Evolutionary conservation across 2,113 vertebrate species (phyloP), one percentile per base, ranked within the genome.

Genomic region (Gymnocephalus cernua): DNA sequence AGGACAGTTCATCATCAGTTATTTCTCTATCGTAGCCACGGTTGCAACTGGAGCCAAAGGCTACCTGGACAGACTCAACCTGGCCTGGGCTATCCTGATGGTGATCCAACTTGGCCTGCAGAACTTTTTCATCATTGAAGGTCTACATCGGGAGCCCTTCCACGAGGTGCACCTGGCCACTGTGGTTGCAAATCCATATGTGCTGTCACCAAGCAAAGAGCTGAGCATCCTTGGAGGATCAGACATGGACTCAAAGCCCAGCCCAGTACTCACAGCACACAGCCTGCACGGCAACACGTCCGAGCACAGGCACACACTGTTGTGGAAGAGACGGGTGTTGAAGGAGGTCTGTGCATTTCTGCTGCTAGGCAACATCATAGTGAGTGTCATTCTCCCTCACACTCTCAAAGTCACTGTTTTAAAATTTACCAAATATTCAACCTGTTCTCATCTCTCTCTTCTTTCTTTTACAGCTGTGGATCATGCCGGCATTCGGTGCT

Each of bases 401-500:
- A 5, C 2, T 11, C 10, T 12, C 18, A 79, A 3, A 51, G n/a
- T 51, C 8, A 25, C 4, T 5, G 21, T 66, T 45, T 12, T 11
- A 12, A 69, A 77, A 66, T 32, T 73, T 6, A 48, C 4, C 1
- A 27, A 59, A 79, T 50, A 21, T 25, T 83, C 47, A 87, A 45
- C 16, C 7, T 69, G 18, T 44, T 57, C 10, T 66, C 4, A 2
- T 25, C 6, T 63, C 13, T 53, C 4, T 65, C 45, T 7, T 63
- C 13, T 53, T 6, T 65, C 45, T 29, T 44, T 63, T 4, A 51
- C 94, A 99, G 98, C 96, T 99, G 71, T 99, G 98, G 98, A 96
- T 99, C 93, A 97, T 99, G 93, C 97, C 97, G 0, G 98, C 98
- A 0, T 99, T 99, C 0, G 98, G 98, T 9, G 98, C 97, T 66